Base-by-base conservation (phyloP, 2,113 vertebrate genomes). In the Alces alces region DNA sequence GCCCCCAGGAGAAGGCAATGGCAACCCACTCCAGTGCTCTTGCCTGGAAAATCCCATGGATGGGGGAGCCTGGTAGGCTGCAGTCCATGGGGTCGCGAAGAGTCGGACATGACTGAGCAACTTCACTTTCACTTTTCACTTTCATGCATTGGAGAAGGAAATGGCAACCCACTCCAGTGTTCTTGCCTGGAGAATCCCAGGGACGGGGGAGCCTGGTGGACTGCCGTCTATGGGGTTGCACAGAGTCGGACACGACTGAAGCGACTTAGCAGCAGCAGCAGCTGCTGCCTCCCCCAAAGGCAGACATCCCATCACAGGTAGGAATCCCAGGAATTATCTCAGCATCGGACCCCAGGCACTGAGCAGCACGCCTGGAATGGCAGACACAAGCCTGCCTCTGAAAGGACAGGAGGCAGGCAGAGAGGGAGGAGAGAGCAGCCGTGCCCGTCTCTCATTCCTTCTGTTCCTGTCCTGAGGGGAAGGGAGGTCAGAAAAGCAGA, bases 381-480 rank as follows among this genome's bases (percentile, higher is more conserved):
- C n/a, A 28, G n/a, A 28, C 7, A 10, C 11, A 23, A 1, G 2
- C n/a, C 12, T 47, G 39, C 23, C 17, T 10, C 88, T 78, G 70
- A 47, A 9, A 14, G 39, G 43, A 33, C 15, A 11, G 33, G 39
- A 47, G 19, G 23, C 52, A 55, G 7, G 79, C 7, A 7, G 61
- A 7, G 28, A 83, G 58, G 17, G 13, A 43, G 25, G 52, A 5
- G 39, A 7, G 1, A 3, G 33, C 0, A 5, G 25, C 8, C 2
- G 7, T 2, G 1, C 4, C 14, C 0, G 0, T 16, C 60, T 45
- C 73, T 55, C 36, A 3, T 13, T 12, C 28, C 45, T 54, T 80
- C 57, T 2, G 14, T 45, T 16, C 7, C 10, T n/a, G 79, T 33
- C 19, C 47, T 21, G 6, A 23, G 6, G 3, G 50, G 21, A 1